Conservation (phyloP, 2,113 vertebrate genomes). For the Bungarus multicinctus region DNA sequence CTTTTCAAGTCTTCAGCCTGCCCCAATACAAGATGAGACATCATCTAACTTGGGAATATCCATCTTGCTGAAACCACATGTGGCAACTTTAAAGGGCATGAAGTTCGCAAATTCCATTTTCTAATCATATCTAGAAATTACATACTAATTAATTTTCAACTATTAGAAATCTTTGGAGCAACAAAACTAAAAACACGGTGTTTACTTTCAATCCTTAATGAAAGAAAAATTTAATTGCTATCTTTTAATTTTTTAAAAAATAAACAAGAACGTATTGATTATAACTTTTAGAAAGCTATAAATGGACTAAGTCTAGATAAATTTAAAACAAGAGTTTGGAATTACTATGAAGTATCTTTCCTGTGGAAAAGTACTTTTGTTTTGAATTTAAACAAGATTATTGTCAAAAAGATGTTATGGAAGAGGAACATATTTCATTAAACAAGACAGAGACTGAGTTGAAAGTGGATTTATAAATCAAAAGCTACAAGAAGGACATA, state of each 20-base stretch:
- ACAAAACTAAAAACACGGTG: background rate
- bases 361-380: background rate
- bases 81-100: background rate
- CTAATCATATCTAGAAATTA: background rate
- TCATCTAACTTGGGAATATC: background rate
- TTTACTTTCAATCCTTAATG: background rate
- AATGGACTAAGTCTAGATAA: background rate
- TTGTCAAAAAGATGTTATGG: background rate
- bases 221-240: background rate
- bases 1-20: background rate
- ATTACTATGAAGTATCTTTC: background rate
- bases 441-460: background rate
- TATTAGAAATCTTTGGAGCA: background rate
- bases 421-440: background rate
- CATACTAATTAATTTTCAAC: background rate
- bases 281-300: background rate
- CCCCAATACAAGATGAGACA: background rate
- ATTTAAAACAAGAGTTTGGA: background rate
- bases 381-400: background rate
- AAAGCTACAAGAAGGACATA: background rate
- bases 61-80: too few species aligned
- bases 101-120: background rate
- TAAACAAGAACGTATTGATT: background rate
- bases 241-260: background rate
- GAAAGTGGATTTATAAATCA: background rate